Base-by-base conservation (phyloP, 1,140 invertebrate species). In the Ceratosolen solmsi region DNA sequence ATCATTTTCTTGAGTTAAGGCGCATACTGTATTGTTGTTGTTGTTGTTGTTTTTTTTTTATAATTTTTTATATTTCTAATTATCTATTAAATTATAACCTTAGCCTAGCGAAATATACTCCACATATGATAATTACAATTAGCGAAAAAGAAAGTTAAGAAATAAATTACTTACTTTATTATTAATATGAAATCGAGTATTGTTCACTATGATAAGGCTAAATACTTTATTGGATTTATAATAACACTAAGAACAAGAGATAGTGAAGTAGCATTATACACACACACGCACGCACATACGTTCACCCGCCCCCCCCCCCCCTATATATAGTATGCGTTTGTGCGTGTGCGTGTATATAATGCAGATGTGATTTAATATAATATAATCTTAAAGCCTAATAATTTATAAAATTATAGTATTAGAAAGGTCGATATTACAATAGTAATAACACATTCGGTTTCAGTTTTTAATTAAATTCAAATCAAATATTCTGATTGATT, bases 401-500 rank as follows among this genome's bases (percentile, higher is more conserved):
- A 54, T 54, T 68, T 68, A 22, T 38, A 63, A 63, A 63, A 63
- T 63, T 33, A 33, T 63, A 63, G 9, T 4, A 63, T 13, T 63
- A 63, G 4, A 4, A n/a, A n/a, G n/a, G n/a, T n/a, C n/a, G n/a
- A 33, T 17, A 63, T 63, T 33, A 63, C 60, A 63, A 63, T 36
- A 33, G 9, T 63, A 38, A 38, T 38, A 38, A 58, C 51, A 22
- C 33, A 73, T 58, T 73, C 25, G 71, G 49, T 49, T 33, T 36
- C 8, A 41, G n/a, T 80, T 80, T 73, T 80, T 51, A 72, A 71
- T 73, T 56, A 79, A 79, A 56, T 79, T n/a, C n/a, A 70, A 60
- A 22, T 20, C 9, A 8, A 79, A 72, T 20, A 46, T 72, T 15
- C 41, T 72, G 1, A 46, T 1, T 80, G 54, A 73, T 27, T 73